Evolutionary conservation across 2,888 invertebrate species (phyloP).

Genomic region (Serripes groenlandicus): DNA sequence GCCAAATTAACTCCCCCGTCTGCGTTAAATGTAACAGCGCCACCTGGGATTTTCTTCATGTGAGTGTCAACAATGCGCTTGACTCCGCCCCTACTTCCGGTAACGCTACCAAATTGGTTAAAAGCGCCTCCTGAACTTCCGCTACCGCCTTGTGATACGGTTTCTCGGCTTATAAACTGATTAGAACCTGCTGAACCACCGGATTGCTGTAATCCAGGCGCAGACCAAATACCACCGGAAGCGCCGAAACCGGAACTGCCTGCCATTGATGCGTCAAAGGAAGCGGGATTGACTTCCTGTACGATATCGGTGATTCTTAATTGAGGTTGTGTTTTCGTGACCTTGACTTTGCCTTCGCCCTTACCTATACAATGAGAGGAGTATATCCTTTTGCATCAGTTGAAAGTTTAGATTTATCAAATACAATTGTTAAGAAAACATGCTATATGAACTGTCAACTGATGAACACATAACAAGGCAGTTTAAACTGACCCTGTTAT

Average conservation of each 20-base stretch:
- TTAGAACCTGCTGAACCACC: constrained; percentile 20
- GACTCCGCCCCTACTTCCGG: constrained; percentile 58
- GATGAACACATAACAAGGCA: too few species aligned
- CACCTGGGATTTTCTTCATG: constrained; percentile 57
- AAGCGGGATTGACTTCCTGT: constrained; percentile 50
- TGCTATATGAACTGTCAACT: too few species aligned
- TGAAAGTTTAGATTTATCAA: too few species aligned
- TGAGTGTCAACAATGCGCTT: constrained; percentile 62
- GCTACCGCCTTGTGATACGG: constrained; percentile 17
- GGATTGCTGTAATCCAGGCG: not conserved
- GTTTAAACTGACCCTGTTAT: too few species aligned
- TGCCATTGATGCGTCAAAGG: constrained; percentile 31
- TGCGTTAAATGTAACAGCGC: constrained; percentile 45
- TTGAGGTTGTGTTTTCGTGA: constrained; percentile 39
- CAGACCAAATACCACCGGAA: not conserved
- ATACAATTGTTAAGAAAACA: too few species aligned
- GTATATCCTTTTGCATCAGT: too few species aligned
- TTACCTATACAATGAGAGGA: too few species aligned
- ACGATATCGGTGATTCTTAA: constrained; percentile 50
- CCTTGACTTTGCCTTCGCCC: constrained; percentile 35
- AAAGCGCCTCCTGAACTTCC: constrained; percentile 58
- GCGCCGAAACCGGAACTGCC: constrained; percentile 20
- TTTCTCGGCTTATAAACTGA: constrained; percentile 19
- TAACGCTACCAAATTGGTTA: constrained; percentile 59
- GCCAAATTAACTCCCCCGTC: constrained; percentile 59